These are phyloP conservation scores for Pseudolycoriella hygida DNA, from an alignment of 2,888 invertebrate species.

Conservation along the genomic window DNA sequence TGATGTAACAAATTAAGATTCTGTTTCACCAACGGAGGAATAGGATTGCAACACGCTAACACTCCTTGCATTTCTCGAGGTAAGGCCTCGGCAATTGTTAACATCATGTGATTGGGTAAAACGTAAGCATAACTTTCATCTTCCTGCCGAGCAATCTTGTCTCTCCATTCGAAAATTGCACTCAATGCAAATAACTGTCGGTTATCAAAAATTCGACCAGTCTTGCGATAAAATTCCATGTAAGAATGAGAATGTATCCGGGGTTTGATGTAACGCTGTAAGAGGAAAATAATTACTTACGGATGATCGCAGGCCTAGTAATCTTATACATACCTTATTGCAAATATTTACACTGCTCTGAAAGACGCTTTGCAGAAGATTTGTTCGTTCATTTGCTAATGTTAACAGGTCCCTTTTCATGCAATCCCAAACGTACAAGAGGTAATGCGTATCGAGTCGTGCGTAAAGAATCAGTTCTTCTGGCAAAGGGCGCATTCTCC, in stretches of 20 bases:
- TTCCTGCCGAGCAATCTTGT: slow-evolving; percentile 59
- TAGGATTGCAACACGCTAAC: slow-evolving; percentile 80
- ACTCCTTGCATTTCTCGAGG: slow-evolving; percentile 89
- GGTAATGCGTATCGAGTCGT: slow-evolving; percentile 84
- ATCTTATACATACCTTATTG: slow-evolving; percentile 36
- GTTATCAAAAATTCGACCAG: slow-evolving; percentile 65
- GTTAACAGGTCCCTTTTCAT: slow-evolving; percentile 57
- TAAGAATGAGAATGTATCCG: slow-evolving; percentile 48
- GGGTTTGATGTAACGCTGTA: slow-evolving; percentile 63
- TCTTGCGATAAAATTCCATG: slow-evolving; percentile 56
- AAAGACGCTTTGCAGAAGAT: slow-evolving; percentile 51
- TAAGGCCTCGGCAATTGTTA: slow-evolving; percentile 71
- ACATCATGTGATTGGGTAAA: slow-evolving; percentile 88
- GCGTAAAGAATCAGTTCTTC: slow-evolving; percentile 70
- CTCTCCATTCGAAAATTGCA: slow-evolving; percentile 76
- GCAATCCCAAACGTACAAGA: slow-evolving; percentile 73
- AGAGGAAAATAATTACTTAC: slow-evolving; percentile 12
- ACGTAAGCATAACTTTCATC: slow-evolving; percentile 90
- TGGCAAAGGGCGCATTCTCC: slow-evolving; percentile 81
- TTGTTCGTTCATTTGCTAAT: slow-evolving; percentile 41
- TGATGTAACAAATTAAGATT: slow-evolving; percentile 40
- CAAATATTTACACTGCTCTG: slow-evolving; percentile 60
- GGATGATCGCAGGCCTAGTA: not conserved
- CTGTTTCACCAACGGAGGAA: slow-evolving; percentile 52
- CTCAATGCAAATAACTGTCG: slow-evolving; percentile 69